Evolutionary conservation across 2,113 vertebrate genomes (phyloP).

Genomic region (Neomonachus schauinslandi): DNA sequence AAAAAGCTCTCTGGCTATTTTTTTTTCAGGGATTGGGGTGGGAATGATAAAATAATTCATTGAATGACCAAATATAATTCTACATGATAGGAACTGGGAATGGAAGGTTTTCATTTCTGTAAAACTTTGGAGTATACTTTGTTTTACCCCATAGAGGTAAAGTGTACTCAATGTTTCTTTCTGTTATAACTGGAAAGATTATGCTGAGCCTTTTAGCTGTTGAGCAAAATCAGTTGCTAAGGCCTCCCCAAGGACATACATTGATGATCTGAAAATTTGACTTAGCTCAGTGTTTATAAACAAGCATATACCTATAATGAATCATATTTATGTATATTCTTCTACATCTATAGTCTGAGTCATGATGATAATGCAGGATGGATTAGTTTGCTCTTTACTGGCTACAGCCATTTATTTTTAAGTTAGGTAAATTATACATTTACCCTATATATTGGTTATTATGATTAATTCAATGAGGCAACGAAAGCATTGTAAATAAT

Average conservation of each 20-base stretch:
- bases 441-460: background rate
- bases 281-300: background rate
- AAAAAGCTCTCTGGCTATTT: background rate
- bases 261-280: background rate
- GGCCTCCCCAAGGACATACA: background rate
- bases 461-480: background rate
- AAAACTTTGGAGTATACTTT: background rate
- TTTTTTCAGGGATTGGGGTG: fast-evolving
- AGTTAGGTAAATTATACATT: background rate
- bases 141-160: background rate
- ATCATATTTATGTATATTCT: background rate
- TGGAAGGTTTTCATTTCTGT: background rate
- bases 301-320: background rate
- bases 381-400: background rate
- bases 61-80: background rate
- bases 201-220: background rate
- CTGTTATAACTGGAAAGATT: background rate
- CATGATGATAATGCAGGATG: background rate
- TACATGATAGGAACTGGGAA: background rate
- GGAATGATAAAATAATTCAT: background rate
- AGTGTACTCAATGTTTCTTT: background rate
- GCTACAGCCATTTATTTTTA: background rate
- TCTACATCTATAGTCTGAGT: background rate
- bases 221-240: background rate
- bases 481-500: background rate